These are phyloP conservation scores for Notospermus geniculatus DNA, from an alignment of 1,140 invertebrate species.

Conservation along the genomic window DNA sequence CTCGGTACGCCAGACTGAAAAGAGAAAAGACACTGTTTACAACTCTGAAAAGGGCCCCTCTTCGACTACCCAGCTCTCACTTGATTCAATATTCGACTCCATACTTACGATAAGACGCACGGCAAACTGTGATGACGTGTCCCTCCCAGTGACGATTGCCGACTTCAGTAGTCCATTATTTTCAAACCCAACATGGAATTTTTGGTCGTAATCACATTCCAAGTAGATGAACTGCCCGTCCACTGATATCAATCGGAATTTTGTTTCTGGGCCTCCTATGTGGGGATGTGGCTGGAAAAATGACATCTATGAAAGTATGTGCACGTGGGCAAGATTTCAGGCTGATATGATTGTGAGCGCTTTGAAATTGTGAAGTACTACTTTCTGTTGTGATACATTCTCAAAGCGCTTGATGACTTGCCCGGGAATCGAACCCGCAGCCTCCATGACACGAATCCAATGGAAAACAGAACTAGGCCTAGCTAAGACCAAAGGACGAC, in stretches of 20 bases:
- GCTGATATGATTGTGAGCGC: not conserved
- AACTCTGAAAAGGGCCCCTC: no score
- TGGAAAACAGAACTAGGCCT: not conserved
- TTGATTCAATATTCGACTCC: no score
- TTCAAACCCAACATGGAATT: conserved; percentile 37
- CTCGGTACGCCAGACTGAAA: no score
- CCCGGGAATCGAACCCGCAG: no score
- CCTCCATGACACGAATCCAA: not conserved
- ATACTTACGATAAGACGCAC: conserved; percentile 45
- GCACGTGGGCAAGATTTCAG: not conserved
- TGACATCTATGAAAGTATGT: not conserved
- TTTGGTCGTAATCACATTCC: conserved; percentile 37
- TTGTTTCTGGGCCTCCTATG: conserved; percentile 40
- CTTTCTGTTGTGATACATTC: no score
- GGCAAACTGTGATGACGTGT: conserved; percentile 41
- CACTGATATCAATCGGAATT: conserved; percentile 34
- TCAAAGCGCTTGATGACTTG: no score
- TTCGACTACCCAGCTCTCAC: no score
- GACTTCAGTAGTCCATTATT: conserved; percentile 41
- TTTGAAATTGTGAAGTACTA: not conserved
- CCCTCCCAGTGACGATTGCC: conserved; percentile 35
- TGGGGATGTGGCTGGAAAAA: conserved; percentile 35
- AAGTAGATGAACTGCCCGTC: conserved; percentile 35
- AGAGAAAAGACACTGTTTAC: not conserved
- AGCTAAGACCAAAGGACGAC: not conserved